Percentiles rank a stretch among this genome's conserved stretches.
phyloP scores from a whole-genome alignment of 2,113 vertebrate species.

The Stictonetta naevosa region DNA sequence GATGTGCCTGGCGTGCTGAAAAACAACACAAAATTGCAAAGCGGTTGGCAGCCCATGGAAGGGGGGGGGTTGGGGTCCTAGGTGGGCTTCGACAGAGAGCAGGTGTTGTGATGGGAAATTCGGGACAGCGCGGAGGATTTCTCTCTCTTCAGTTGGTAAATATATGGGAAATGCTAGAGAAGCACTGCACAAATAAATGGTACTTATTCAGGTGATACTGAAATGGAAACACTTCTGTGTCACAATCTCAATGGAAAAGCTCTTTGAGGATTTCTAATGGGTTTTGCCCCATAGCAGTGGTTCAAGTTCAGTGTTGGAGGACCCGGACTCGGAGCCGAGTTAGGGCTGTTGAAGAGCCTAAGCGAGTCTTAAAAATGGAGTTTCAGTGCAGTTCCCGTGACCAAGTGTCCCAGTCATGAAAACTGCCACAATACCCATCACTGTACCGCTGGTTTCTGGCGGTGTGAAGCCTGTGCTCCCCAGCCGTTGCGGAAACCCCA shows the following conservation, averaged over 20 bases:
- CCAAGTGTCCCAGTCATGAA: neutral
- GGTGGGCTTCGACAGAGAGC: conserved; percentile 54
- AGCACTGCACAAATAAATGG: neutral
- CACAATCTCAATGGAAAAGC: neutral
- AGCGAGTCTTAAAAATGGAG: neutral
- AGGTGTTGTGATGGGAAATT: conserved; percentile 55
- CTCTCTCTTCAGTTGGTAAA: conserved; percentile 43
- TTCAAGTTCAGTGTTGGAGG: neutral
- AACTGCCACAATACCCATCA: neutral
- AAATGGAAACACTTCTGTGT: conserved; percentile 18
- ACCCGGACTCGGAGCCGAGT: neutral
- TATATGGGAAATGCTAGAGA: conserved; percentile 51
- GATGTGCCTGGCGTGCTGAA: conserved; percentile 47
- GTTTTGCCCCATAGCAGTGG: neutral
- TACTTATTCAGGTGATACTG: conserved; percentile 9
- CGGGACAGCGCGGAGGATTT: conserved; percentile 37
- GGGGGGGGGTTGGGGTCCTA: conserved; percentile 29
- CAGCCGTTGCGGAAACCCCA: neutral
- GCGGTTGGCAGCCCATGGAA: conserved; percentile 11
- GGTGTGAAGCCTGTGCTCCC: neutral
- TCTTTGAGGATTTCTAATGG: neutral
- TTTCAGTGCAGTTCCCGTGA: neutral
- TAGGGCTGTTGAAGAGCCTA: neutral
- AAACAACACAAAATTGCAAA: conserved; percentile 3
- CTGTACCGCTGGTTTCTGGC: neutral